Percentiles rank a stretch among this genome's conserved stretches.
Evolutionary conservation across 2,888 invertebrate genomes (phyloP).

Genomic region (Tetragnatha montana): DNA sequence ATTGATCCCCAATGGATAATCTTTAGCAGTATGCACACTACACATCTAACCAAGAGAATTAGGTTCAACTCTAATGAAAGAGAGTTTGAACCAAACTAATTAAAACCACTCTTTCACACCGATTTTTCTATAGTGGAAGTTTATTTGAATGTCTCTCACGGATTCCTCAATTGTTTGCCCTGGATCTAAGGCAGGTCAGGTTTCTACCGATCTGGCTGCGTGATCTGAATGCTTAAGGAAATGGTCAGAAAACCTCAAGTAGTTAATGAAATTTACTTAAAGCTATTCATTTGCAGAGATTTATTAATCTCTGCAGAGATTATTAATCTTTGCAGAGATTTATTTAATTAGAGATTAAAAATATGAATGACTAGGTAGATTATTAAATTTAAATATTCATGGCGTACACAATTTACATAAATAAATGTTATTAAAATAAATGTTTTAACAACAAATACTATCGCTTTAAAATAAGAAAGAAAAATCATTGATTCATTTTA

Average conservation of each 20-base stretch:
- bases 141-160: slow-evolving; percentile 34
- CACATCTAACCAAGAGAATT: neutral
- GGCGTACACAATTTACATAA: too few species aligned
- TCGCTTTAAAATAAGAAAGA: too few species aligned
- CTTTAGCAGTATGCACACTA: too few species aligned
- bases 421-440: neutral
- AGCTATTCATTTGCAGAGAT: neutral
- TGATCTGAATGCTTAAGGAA: slow-evolving; percentile 5
- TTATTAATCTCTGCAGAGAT: too few species aligned
- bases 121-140: neutral
- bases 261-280: slow-evolving; percentile 6
- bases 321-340: too few species aligned
- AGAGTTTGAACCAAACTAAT: neutral
- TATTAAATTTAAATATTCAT: too few species aligned
- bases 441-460: too few species aligned
- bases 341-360: too few species aligned
- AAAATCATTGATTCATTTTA: too few species aligned
- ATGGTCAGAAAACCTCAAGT: neutral
- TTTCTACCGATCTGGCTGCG: neutral
- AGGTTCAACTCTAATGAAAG: neutral
- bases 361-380: too few species aligned
- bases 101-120: neutral
- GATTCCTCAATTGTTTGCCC: slow-evolving; percentile 14
- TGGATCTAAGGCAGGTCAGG: neutral
- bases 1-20: too few species aligned